Evolutionary conservation across 2,888 invertebrate species (phyloP).

Genomic region (Drosophila peninsularis): DNA sequence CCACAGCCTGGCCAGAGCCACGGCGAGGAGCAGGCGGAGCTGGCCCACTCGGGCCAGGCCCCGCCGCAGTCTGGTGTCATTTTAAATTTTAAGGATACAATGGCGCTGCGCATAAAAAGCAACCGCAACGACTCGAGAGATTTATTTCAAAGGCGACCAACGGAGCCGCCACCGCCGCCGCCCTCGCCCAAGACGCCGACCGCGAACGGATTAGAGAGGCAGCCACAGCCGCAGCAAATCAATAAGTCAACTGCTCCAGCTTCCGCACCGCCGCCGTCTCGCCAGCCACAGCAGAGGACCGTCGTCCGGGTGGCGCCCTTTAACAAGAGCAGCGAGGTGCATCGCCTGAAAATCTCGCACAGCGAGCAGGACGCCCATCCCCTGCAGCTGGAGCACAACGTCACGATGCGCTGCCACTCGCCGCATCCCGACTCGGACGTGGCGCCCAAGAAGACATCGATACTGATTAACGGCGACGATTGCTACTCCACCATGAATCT

Average conservation of each 20-base stretch:
- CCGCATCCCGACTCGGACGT: constrained; percentile 38
- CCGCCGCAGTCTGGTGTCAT: constrained; percentile 58
- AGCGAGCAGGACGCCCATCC: constrained; percentile 83
- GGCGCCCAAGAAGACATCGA: constrained; percentile 88
- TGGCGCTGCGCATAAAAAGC: constrained; percentile 90
- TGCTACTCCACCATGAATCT: constrained; percentile 91
- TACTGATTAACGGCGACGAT: constrained; percentile 90
- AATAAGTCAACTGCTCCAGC: constrained; percentile 51
- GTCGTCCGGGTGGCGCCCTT: constrained; percentile 85
- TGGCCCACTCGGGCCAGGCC: not conserved
- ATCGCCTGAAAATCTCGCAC: constrained; percentile 86
- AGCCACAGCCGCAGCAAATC: constrained; percentile 72
- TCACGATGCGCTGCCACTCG: constrained; percentile 30
- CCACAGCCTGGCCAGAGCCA: constrained; percentile 64
- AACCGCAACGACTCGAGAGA: constrained; percentile 88
- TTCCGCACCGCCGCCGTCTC: constrained; percentile 3
- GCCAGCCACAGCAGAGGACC: constrained; percentile 80
- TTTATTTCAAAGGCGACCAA: constrained; percentile 86
- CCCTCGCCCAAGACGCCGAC: constrained; percentile 83
- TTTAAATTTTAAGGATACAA: constrained; percentile 89
- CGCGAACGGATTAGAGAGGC: constrained; percentile 73
- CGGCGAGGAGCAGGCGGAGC: not conserved
- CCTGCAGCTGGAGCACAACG: constrained; percentile 36
- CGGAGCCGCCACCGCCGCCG: constrained; percentile 85
- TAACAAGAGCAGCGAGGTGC: constrained; percentile 84